These are phyloP conservation scores for Drosophila erecta DNA, from an alignment of 1,140 invertebrate species.

Conservation along the genomic window DNA sequence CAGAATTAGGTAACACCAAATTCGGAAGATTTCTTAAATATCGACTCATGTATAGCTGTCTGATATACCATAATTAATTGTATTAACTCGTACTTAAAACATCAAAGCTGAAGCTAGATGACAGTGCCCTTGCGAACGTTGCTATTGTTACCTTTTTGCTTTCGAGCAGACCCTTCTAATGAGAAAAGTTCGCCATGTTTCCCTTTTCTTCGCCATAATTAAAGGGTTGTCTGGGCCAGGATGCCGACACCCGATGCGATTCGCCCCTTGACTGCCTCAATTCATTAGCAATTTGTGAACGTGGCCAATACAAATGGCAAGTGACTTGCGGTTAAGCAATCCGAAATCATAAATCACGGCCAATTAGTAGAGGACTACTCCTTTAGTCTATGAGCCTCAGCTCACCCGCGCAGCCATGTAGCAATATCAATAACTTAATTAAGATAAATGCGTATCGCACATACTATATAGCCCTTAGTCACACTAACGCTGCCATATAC, in stretches of 20 bases:
- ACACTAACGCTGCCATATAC: constrained; percentile 26
- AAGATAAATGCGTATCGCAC: constrained; percentile 81
- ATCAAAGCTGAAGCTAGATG: constrained; percentile 11
- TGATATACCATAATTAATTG: too few species aligned
- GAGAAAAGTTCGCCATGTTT: constrained; percentile 56
- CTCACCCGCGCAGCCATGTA: constrained; percentile 36
- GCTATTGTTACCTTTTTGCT: constrained; percentile 43
- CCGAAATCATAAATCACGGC: constrained; percentile 76
- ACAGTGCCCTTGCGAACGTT: constrained; percentile 21
- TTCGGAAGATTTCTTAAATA: neutral
- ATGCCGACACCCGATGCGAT: constrained; percentile 7
- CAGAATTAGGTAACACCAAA: too few species aligned
- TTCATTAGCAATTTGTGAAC: constrained; percentile 56
- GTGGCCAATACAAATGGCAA: constrained; percentile 57
- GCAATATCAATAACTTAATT: constrained; percentile 83
- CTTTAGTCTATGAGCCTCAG: constrained; percentile 14
- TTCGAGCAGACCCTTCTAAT: constrained; percentile 38
- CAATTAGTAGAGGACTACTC: constrained; percentile 57
- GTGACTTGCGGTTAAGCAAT: constrained; percentile 76
- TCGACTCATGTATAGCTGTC: neutral
- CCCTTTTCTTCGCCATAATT: constrained; percentile 47
- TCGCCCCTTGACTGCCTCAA: constrained; percentile 35
- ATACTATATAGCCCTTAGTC: constrained; percentile 66
- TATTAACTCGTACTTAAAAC: neutral
- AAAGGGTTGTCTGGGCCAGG: constrained; percentile 50